phyloP scores from a whole-genome alignment of 1,140 invertebrate genomes.

The Rhopalosiphum padi region DNA sequence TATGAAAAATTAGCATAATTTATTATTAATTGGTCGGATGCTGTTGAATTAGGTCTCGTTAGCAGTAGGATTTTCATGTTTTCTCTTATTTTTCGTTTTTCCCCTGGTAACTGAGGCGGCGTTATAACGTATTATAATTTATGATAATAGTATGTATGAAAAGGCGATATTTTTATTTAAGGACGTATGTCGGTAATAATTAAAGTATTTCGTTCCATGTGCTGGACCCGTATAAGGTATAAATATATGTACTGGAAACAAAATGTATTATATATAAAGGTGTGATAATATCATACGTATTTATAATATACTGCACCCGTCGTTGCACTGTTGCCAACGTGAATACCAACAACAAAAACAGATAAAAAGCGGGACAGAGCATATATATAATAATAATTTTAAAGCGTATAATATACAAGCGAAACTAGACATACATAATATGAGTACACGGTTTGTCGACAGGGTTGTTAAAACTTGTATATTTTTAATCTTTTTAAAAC shows the following conservation, averaged over 20 bases:
- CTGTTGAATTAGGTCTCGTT: background rate
- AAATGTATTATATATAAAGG: background rate
- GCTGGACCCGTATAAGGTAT: background rate
- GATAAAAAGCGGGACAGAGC: background rate
- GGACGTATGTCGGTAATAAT: background rate
- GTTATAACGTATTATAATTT: background rate
- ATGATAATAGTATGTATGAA: constrained; percentile 10
- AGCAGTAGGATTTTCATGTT: background rate
- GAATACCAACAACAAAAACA: background rate
- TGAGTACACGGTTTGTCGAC: background rate
- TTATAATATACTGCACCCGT: background rate
- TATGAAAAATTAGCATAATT: background rate
- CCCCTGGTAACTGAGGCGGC: too few relatives aligned
- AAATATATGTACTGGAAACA: background rate
- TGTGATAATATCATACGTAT: background rate
- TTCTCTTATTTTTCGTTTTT: background rate
- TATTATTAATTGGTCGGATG: background rate
- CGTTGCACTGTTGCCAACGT: background rate
- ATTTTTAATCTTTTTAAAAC: background rate
- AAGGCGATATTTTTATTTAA: background rate
- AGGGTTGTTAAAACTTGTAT: background rate
- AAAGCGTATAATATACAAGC: constrained; percentile 10
- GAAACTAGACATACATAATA: background rate
- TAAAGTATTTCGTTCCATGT: background rate
- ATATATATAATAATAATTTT: too few relatives aligned